Conservation (phyloP, 2,797 vertebrate species). For the Spatula clypeata region DNA sequence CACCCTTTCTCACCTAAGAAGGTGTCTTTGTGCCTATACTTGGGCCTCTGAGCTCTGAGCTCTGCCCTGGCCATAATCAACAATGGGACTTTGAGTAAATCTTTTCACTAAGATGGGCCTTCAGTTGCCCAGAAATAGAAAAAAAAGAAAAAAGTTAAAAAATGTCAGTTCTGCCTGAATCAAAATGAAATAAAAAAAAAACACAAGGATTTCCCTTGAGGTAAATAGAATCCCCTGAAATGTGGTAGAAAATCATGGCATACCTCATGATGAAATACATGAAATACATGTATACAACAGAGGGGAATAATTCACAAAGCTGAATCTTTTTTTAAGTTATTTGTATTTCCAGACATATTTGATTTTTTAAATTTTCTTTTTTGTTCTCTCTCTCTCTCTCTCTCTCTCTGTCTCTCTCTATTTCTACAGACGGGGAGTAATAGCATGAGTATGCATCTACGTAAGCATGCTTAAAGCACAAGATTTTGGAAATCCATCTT, state of each 20-base stretch:
- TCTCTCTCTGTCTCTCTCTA: too few species aligned
- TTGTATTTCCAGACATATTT: background rate
- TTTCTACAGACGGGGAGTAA: background rate
- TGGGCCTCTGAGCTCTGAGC: background rate
- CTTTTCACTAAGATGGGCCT: background rate
- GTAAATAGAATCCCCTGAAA: background rate
- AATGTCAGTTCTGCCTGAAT: background rate
- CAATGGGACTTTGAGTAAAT: background rate
- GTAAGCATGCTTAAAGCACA: background rate
- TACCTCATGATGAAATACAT: background rate
- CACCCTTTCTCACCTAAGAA: background rate
- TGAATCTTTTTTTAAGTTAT: background rate
- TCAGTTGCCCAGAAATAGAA: background rate
- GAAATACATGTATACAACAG: background rate
- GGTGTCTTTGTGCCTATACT: background rate
- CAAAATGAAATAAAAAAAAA: background rate
- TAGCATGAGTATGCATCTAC: background rate
- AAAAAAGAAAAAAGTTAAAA: background rate
- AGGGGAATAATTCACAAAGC: background rate
- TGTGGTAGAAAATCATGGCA: background rate
- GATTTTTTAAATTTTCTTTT: rapidly evolving
- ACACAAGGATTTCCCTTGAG: background rate
- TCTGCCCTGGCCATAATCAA: background rate
- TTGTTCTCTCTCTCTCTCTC: too few species aligned
- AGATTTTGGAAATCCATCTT: background rate